A percentile compares a stretch with the other conserved stretches of the same genome.
These are phyloP conservation scores for Apamea epomidion DNA, from an alignment of 2,888 invertebrate species.

Conservation along the genomic window DNA sequence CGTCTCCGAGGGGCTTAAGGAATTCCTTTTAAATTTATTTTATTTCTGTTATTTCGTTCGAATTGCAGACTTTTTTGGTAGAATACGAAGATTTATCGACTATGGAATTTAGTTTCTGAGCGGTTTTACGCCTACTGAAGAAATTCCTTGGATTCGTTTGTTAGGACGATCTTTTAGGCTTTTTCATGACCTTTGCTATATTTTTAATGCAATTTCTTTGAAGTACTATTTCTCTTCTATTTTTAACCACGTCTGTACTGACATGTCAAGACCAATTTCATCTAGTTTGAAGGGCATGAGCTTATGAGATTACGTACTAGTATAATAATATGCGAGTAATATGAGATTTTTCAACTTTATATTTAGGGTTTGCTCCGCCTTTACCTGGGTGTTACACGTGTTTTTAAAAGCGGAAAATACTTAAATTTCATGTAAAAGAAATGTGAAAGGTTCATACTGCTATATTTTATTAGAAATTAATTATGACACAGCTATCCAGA, in stretches of 20 bases:
- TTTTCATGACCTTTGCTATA: not conserved
- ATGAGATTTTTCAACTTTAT: not conserved
- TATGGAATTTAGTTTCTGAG: slow-evolving; percentile 36
- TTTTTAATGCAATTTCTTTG: not conserved
- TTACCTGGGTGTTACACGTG: not conserved
- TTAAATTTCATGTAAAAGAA: not conserved
- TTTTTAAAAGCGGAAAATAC: not conserved
- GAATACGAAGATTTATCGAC: slow-evolving; percentile 50
- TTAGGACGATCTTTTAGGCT: not conserved
- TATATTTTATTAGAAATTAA: slow-evolving; percentile 1
- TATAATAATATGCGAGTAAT: not conserved
- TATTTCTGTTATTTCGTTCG: slow-evolving; percentile 60
- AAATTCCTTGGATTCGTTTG: not conserved
- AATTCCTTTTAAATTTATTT: slow-evolving; percentile 60
- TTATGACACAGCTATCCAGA: not conserved
- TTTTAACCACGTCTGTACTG: not conserved
- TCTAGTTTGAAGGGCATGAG: not conserved
- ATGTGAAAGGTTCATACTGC: not conserved
- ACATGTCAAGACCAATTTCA: not conserved
- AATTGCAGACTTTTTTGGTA: slow-evolving; percentile 42
- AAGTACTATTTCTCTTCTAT: not conserved
- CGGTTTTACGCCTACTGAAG: not conserved
- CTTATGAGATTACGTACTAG: not conserved
- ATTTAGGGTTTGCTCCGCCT: not conserved
- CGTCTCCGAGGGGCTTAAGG: slow-evolving; percentile 66